Evolutionary conservation across 2,888 invertebrate species (phyloP).

Genomic region (Venustoraphidia nigricollis): DNA sequence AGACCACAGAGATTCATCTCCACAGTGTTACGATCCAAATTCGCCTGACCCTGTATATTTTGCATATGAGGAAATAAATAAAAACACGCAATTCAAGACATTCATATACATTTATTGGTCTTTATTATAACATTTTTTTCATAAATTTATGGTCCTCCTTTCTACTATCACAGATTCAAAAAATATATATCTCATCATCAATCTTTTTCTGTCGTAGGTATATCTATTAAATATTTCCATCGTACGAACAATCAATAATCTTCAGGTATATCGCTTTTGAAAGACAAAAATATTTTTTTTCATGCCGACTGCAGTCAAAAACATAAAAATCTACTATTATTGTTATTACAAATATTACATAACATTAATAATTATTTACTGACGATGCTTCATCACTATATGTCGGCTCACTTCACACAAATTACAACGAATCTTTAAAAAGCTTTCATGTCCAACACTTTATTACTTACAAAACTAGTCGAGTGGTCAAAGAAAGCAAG

Average conservation of each 20-base stretch:
- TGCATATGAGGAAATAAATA: no score
- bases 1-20: no score
- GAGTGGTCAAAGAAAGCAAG: no score
- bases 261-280: not conserved
- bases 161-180: slow-evolving; percentile 34
- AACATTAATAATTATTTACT: no score
- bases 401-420: no score
- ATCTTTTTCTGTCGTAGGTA: not conserved
- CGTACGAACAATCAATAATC: not conserved
- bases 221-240: not conserved
- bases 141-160: slow-evolving; percentile 32
- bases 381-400: no score
- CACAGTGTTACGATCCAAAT: no score
- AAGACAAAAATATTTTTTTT: slow-evolving; percentile 1
- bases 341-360: not conserved
- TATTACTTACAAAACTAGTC: no score
- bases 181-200: slow-evolving; percentile 10
- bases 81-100: no score
- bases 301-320: not conserved
- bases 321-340: not conserved
- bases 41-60: no score
- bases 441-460: no score
- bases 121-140: slow-evolving; percentile 19
- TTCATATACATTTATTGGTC: slow-evolving; percentile 7
- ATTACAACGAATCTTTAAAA: no score